Base-by-base conservation (phyloP, 2,888 invertebrate genomes). In the Embidobia sp. region DNA sequence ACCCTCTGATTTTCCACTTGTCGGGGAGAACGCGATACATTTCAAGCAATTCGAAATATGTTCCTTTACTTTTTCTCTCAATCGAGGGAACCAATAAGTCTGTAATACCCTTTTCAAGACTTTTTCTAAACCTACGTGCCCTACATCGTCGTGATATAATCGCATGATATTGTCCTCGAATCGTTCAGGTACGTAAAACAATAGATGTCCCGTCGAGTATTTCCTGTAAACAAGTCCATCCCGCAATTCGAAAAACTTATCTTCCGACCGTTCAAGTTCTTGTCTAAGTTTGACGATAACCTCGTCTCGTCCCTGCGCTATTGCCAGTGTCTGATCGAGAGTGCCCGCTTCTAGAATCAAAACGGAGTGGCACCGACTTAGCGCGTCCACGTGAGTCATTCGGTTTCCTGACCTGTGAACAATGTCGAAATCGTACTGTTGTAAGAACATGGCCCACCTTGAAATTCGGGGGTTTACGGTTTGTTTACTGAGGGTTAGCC, bases 401-500 rank as follows among this genome's bases (percentile, higher is more conserved):
- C 15, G 8, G 0, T 13, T 27, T 3, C 46, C 27, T n/a, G 46
- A 8, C 3, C 46, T 64, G 63, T 18, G 81, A 37, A 10, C 7
- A 3, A 35, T 35, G 8, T 35, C 13, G 3, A 11, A 35, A n/a
- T 27, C 27, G 8, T 46, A 46, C 2, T 16, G 10, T 8, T 46
- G 46, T 15, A 46, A 15, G 7, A 49, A 31, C 48, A 49, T 49
- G 1, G 79, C 66, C 86, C 85, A 86, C 10, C 85, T 27, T 3
- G 59, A 48, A 18, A 85, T 86, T 55, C 83, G 61, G 0, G 83
- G 81, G 46, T 82, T 81, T 15, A 87, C 59, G 3, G 81, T 81
- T 51, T 82, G 66, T 73, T 84, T 85, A 15, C 51, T 64, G 13
- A 86, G 57, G 2, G 84, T 78, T n/a, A 80, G 19, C 5, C 40